phyloP scores from a whole-genome alignment of 2,113 vertebrate genomes.

The Taxidea taxus region DNA sequence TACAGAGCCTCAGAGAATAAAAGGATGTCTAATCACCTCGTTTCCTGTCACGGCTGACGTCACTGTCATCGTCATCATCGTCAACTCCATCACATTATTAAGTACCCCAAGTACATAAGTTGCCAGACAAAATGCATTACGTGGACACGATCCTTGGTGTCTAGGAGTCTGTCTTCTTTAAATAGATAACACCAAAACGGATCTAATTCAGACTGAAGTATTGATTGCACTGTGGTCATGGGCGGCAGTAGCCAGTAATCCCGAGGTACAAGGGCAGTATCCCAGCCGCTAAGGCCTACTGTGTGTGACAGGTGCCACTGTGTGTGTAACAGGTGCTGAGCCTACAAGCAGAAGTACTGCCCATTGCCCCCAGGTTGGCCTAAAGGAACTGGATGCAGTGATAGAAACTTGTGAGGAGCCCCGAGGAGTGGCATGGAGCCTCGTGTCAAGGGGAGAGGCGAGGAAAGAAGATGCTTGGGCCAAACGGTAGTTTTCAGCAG shows the following conservation, averaged over 20 bases:
- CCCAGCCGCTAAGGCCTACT: not conserved
- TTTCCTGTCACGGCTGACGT: slow-evolving; percentile 62
- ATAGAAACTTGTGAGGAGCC: not conserved
- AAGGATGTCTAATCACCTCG: slow-evolving; percentile 53
- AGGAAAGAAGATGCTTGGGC: not conserved
- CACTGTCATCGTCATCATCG: slow-evolving; percentile 33
- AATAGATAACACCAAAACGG: not conserved
- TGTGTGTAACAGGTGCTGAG: not conserved
- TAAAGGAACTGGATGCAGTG: not conserved
- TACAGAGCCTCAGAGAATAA: slow-evolving; percentile 47
- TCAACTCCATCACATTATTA: slow-evolving; percentile 4
- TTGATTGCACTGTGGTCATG: not conserved
- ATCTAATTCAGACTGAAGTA: not conserved
- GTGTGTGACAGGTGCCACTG: not conserved
- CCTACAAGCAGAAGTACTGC: not conserved
- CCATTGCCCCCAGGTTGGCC: not conserved
- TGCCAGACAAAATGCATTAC: slow-evolving; percentile 36
- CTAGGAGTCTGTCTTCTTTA: slow-evolving; percentile 26
- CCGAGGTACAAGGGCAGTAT: not conserved
- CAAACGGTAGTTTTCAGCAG: not conserved
- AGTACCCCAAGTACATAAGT: not conserved
- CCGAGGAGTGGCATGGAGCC: not conserved
- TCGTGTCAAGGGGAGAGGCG: not conserved
- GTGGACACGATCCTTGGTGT: not conserved
- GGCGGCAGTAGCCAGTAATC: not conserved